These are phyloP conservation scores for Umimayanthus kanabou DNA, from an alignment of 92 coral and sea anemone genomes.

Conservation along the genomic window DNA sequence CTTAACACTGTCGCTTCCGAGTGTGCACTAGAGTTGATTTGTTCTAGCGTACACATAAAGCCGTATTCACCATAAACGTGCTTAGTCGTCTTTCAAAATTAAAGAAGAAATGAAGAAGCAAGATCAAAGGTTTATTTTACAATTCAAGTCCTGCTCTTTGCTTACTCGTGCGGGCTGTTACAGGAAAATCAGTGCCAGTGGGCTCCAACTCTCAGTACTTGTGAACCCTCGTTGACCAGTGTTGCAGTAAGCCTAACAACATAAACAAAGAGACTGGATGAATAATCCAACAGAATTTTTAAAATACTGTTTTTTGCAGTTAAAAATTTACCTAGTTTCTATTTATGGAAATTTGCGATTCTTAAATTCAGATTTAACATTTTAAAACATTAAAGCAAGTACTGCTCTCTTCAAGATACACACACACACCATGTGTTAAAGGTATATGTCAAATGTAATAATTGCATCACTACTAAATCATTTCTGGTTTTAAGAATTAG, in stretches of 20 bases:
- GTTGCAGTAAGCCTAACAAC: not conserved
- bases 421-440: not conserved
- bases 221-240: not conserved
- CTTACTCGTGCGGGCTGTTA: not conserved
- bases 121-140: not conserved
- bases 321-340: too few relatives aligned
- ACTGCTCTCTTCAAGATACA: not conserved
- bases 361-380: too few relatives aligned
- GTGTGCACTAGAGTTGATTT: not conserved
- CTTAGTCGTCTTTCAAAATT: not conserved
- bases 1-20: not conserved
- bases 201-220: too few relatives aligned
- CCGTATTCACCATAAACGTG: not conserved
- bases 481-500: too few relatives aligned
- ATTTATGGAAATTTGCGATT: too few relatives aligned
- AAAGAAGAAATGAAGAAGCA: too few relatives aligned
- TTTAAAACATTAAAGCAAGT: not conserved
- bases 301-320: too few relatives aligned
- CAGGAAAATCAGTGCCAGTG: too few relatives aligned
- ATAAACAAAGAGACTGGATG: not conserved
- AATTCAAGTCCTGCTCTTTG: not conserved
- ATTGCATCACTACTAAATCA: not conserved
- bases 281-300: not conserved
- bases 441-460: too few relatives aligned
- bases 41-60: not conserved